These are phyloP conservation scores for Propsilocerus akamusi DNA, from an alignment of 1,140 invertebrate genomes.

Conservation along the genomic window DNA sequence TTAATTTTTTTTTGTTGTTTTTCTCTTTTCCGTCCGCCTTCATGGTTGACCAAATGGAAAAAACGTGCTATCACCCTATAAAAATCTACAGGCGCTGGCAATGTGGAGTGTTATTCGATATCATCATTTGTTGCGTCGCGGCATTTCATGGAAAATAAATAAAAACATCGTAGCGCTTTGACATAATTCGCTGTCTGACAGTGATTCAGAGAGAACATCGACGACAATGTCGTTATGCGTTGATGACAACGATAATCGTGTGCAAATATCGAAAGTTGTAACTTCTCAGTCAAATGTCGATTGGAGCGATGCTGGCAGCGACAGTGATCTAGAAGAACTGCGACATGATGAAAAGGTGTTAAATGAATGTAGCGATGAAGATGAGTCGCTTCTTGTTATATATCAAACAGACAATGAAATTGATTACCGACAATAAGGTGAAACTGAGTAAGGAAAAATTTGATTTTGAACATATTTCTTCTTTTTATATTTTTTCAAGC, in stretches of 20 bases:
- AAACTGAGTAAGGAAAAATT: no score
- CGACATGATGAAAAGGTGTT: background rate
- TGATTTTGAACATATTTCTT: no score
- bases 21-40: no score
- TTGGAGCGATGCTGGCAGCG: background rate
- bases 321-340: background rate
- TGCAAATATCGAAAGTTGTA: background rate
- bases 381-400: background rate
- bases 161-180: background rate
- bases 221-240: background rate
- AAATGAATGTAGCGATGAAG: background rate
- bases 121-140: slow-evolving; percentile 42
- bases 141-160: slow-evolving; percentile 39
- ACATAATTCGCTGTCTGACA: background rate
- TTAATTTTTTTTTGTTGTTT: no score
- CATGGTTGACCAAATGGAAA: no score
- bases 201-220: background rate
- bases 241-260: background rate
- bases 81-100: slow-evolving; percentile 32
- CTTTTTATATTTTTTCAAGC: no score
- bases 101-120: slow-evolving; percentile 45
- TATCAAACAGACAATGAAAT: no score
- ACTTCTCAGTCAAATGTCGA: background rate
- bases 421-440: no score
- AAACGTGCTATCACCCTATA: no score